phyloP scores from a whole-genome alignment of 2,888 invertebrate genomes.

The Nasonia oneida region DNA sequence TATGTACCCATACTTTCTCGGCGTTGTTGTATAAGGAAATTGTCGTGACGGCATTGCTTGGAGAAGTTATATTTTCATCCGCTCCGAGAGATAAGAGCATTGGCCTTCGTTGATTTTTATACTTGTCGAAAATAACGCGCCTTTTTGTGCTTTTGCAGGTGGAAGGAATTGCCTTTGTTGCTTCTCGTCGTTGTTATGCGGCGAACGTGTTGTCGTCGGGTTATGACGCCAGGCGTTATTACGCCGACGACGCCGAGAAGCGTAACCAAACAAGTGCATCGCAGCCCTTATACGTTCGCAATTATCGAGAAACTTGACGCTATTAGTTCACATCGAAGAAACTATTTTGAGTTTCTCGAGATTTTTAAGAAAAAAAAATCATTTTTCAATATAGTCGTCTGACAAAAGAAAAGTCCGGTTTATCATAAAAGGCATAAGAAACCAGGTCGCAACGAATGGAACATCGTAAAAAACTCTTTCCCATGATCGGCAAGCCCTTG shows the following conservation, averaged over 20 bases:
- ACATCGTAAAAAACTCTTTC: background rate
- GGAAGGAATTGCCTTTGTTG: background rate
- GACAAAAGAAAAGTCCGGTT: no score
- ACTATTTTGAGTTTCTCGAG: background rate
- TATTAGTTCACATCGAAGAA: background rate
- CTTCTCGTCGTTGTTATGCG: no score
- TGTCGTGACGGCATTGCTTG: background rate
- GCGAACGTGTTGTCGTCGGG: background rate
- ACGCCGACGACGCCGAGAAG: background rate
- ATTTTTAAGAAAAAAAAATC: background rate
- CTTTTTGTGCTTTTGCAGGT: background rate
- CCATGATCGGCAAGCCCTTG: background rate
- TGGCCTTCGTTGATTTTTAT: background rate
- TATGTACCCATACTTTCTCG: slow-evolving; percentile 6
- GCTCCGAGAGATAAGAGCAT: background rate
- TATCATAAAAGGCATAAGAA: no score
- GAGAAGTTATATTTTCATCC: background rate
- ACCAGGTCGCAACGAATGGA: no score
- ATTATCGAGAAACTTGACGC: background rate
- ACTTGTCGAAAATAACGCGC: background rate
- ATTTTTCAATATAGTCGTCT: no score
- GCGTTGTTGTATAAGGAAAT: slow-evolving; percentile 1
- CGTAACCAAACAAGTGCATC: background rate
- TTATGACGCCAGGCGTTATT: background rate
- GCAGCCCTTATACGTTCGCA: background rate